Conservation (phyloP, 2,797 vertebrate species). For the Dromococcyx pavoninus region DNA sequence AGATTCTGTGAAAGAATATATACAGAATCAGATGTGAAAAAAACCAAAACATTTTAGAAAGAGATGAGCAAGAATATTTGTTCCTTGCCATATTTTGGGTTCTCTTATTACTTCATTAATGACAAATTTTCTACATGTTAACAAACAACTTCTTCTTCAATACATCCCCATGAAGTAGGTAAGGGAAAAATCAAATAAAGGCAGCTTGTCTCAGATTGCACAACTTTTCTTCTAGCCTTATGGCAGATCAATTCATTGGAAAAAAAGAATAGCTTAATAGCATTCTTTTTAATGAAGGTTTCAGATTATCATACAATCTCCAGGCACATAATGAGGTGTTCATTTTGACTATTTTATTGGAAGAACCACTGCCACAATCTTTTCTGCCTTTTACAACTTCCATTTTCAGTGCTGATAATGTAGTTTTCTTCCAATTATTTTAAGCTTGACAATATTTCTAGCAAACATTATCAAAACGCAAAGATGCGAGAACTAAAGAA, state of each 20-base stretch:
- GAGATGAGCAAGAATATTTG: background rate
- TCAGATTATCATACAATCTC: background rate
- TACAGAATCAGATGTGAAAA: background rate
- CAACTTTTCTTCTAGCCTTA: background rate
- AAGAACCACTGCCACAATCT: background rate
- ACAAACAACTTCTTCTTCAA: background rate
- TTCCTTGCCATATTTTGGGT: background rate
- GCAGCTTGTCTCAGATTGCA: background rate
- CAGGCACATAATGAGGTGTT: background rate
- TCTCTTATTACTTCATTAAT: background rate
- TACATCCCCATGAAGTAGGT: background rate
- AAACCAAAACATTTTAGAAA: background rate
- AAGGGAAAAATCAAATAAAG: background rate
- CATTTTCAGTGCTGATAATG: background rate
- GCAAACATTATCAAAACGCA: background rate
- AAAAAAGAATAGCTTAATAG: background rate
- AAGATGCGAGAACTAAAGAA: background rate
- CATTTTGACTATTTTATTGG: constrained; percentile 5
- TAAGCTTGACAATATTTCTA: background rate
- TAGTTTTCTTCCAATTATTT: constrained; percentile 19
- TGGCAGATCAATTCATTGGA: background rate
- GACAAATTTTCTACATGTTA: background rate
- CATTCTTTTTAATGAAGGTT: background rate
- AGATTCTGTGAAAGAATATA: background rate
- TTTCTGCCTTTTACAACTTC: background rate